Conservation (phyloP, 2,888 invertebrate genomes). For the Archips xylosteana region DNA sequence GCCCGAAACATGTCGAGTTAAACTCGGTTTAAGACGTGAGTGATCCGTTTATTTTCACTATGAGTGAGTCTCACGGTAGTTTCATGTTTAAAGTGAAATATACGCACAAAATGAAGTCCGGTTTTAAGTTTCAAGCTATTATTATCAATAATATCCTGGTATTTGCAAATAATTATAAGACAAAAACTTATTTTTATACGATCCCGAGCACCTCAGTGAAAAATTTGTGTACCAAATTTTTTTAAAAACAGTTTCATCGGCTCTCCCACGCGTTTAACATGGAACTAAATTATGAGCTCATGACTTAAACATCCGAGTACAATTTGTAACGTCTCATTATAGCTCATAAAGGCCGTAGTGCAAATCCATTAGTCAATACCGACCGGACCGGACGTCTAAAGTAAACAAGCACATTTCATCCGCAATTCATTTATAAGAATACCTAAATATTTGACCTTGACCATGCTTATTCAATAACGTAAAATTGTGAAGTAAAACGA, state of each 20-base stretch:
- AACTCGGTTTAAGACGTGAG: too few species aligned
- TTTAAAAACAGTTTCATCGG: background rate
- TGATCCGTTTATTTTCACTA: too few species aligned
- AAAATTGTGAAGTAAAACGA: too few species aligned
- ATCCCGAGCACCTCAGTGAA: background rate
- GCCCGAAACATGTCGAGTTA: too few species aligned
- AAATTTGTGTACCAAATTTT: background rate
- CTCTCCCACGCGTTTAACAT: background rate
- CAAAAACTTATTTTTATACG: too few species aligned
- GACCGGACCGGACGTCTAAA: conserved; percentile 15
- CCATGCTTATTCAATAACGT: conserved; percentile 4
- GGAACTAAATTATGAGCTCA: background rate
- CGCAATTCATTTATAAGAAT: background rate
- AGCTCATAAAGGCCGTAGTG: background rate
- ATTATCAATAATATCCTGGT: too few species aligned
- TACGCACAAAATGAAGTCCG: too few species aligned
- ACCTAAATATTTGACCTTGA: background rate
- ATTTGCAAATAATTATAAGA: too few species aligned
- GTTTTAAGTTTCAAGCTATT: too few species aligned
- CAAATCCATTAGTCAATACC: conserved; percentile 15
- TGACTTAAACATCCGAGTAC: background rate
- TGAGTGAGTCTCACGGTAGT: too few species aligned
- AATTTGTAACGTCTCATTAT: conserved; percentile 4
- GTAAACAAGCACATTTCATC: conserved; percentile 5
- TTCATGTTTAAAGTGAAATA: too few species aligned